Base-by-base conservation (phyloP, 2,888 invertebrate species). In the Bombylius major region DNA sequence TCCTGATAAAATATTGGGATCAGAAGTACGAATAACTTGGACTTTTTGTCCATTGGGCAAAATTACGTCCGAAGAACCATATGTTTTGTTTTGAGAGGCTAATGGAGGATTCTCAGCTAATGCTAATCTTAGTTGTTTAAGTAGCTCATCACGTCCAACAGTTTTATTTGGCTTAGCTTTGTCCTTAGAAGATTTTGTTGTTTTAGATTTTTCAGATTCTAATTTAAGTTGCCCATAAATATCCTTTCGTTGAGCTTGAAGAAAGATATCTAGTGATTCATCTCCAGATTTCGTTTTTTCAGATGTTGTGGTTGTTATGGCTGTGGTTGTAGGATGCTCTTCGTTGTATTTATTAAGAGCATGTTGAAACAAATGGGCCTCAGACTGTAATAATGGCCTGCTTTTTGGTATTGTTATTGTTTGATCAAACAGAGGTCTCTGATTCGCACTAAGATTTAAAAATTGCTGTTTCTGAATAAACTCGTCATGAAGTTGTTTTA, bases 31-130 rank as follows among this genome's bases (percentile, higher is more conserved):
- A 55, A 84, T 82, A 0, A 85, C 80, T 73, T 89, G 87, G 14
- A 86, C 82, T 63, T 82, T 84, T 68, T 88, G 85, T 1, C 88
- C 89, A 64, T 86, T 87, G 0, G 82, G 79, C 50, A 89, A 67
- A 8, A 86, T 80, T 52, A 89, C 79, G 67, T 88, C 88, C 59
- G 87, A 79, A 0, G 87, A 84, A 1, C 85, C 80, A 56, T 83
- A 81, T 61, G 87, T 87, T 66, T 82, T 86, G 52, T 80, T 79
- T 42, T 76, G 78, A 54, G 82, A 77, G 47, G 83, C 83, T 64
- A 81, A 80, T n/a, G 75, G 75, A 1, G 82, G 80, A 34, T 82
- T 80, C 66, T 86, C 85, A 0, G 84, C 82, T 23, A 89, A 75
- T 0, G 87, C 87, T 33, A 86, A 77, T 66, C 85, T 84, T 11